Evolutionary conservation across 1,140 invertebrate species (phyloP), one percentile per base, ranked within the genome.

Genomic region (Matsumurasca onukii): DNA sequence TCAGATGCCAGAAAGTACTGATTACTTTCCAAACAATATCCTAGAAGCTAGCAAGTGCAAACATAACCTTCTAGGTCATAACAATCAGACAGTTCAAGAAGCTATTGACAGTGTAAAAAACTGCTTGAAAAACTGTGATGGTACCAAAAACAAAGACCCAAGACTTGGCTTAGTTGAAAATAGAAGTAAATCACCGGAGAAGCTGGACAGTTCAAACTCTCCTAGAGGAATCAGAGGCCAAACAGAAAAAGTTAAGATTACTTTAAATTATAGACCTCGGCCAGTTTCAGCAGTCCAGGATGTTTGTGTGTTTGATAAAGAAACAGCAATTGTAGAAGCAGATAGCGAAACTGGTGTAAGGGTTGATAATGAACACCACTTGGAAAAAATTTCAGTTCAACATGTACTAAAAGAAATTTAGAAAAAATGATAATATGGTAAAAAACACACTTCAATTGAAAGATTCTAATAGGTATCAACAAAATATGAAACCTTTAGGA

Each of bases 61-160:
- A 29, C 55, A 59, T 29, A 59, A 59, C 25, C 55, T 27, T 5
- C 25, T 59, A n/a, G 25, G 55, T 12, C 55, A 59, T 27, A 59
- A 59, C 24, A 59, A 59, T n/a, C 55, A 59, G 25, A 59, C 55
- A 2, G 25, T 59, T 27, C 55, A 59, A 59, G 55, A 59, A 59
- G 55, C 55, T 3, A 59, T 59, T 27, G 25, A 59, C 25, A 59
- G 55, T 59, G 55, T 59, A 27, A 59, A 29, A 29, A 59, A 59
- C 24, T 59, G 55, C 25, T 27, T 59, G 25, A 59, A 59, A 27
- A 59, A 25, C 25, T 59, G 55, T 59, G 55, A 59, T 27, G 55
- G 15, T 27, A 13, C 30, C 13, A 59, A 59, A 27, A 59, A 59
- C 25, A 59, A 59, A 59, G 55, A 59, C 24, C 55, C 55, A 27